Evolutionary conservation across 2,113 vertebrate genomes (phyloP).

Genomic region (Chlamydotis undulata): DNA sequence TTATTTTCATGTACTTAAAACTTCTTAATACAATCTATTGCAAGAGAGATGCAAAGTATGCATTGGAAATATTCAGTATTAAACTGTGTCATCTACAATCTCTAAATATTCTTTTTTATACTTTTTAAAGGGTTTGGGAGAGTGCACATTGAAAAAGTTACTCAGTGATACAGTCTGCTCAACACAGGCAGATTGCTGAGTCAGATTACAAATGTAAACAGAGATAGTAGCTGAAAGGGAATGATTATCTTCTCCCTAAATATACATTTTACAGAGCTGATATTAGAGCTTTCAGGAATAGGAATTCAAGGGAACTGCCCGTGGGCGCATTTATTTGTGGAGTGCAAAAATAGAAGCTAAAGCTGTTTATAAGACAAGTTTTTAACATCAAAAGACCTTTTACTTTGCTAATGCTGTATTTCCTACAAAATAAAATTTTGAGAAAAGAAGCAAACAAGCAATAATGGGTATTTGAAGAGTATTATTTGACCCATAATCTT

Average conservation of each 20-base stretch:
- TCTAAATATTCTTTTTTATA: background rate
- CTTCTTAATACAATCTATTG: background rate
- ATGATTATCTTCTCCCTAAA: background rate
- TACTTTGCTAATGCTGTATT: background rate
- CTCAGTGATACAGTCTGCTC: background rate
- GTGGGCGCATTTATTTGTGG: background rate
- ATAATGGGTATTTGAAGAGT: background rate
- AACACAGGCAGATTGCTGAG: background rate
- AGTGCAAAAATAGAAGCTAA: background rate
- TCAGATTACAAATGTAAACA: constrained; percentile 19
- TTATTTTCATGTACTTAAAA: background rate
- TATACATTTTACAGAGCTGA: background rate
- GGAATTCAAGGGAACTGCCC: background rate
- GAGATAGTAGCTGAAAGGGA: background rate
- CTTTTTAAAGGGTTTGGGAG: background rate
- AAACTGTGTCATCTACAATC: background rate
- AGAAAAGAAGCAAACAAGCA: background rate
- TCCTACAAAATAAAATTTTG: background rate
- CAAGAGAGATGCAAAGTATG: background rate
- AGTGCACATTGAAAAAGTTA: background rate
- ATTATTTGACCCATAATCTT: background rate
- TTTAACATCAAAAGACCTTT: background rate
- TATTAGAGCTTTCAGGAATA: background rate
- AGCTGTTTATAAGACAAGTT: background rate
- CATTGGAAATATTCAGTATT: background rate